Conservation (phyloP, 1,140 invertebrate species). For the Drosophila triauraria region DNA sequence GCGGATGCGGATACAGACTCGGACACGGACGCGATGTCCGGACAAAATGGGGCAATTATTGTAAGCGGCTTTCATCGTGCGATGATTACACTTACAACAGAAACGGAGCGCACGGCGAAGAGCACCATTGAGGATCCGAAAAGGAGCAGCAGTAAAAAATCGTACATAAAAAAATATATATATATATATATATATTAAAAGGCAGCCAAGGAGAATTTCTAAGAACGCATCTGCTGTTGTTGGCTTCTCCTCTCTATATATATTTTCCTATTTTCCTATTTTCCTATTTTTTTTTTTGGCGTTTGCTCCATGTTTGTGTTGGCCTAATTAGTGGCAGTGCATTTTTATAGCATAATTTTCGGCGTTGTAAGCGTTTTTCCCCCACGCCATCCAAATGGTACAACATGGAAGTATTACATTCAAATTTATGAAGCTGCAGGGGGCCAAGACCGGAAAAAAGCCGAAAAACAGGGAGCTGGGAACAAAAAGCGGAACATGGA, state of each 20-base stretch:
- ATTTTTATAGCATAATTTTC: slow-evolving; percentile 82
- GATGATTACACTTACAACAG: slow-evolving; percentile 82
- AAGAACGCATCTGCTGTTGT: slow-evolving; percentile 50
- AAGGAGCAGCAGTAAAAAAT: background rate
- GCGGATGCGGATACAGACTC: slow-evolving; percentile 25
- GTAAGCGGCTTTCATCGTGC: slow-evolving; percentile 82
- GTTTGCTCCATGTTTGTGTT: slow-evolving; percentile 69
- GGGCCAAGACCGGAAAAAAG: slow-evolving; percentile 11
- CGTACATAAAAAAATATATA: slow-evolving; percentile 1
- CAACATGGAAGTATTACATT: slow-evolving; percentile 78
- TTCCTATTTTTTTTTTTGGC: too few relatives aligned
- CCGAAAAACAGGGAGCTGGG: slow-evolving; percentile 18
- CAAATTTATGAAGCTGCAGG: slow-evolving; percentile 75
- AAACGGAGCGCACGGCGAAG: slow-evolving; percentile 68
- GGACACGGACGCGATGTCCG: slow-evolving; percentile 59
- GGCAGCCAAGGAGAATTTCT: slow-evolving; percentile 30
- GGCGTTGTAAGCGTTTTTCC: slow-evolving; percentile 73
- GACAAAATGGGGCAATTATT: slow-evolving; percentile 80
- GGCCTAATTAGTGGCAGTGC: slow-evolving; percentile 80
- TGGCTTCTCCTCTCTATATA: slow-evolving; percentile 3
- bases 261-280: background rate
- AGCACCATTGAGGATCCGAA: slow-evolving; percentile 18
- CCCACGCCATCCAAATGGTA: slow-evolving; percentile 67
- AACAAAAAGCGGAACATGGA: slow-evolving; percentile 14
- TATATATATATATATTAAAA: slow-evolving; percentile 14